Percentiles rank a stretch among this genome's conserved stretches.
Conservation (phyloP, 2,113 vertebrate species). For the Ctenodactylus gundi region DNA sequence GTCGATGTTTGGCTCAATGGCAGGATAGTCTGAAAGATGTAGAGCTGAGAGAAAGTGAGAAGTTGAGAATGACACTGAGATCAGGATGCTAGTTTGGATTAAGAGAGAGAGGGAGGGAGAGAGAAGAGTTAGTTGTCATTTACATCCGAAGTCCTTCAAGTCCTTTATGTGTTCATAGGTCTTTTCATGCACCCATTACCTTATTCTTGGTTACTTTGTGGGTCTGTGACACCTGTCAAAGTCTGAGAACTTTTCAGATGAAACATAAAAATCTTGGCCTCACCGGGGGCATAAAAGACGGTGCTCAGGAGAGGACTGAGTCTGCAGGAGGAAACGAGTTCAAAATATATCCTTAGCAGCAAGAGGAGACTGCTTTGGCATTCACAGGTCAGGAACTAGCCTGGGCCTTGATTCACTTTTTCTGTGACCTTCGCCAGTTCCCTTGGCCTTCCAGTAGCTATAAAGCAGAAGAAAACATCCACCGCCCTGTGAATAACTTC, state of each 20-base stretch:
- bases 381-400: background rate
- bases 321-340: background rate
- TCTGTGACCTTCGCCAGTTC: slow-evolving; percentile 65
- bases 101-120: background rate
- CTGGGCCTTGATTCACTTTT: slow-evolving; percentile 62
- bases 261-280: background rate
- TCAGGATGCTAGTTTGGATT: background rate
- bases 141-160: no score
- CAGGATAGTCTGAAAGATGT: background rate
- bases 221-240: background rate
- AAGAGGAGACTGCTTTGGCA: background rate
- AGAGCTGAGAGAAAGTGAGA: background rate
- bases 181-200: background rate
- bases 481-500: slow-evolving; percentile 60
- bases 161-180: background rate
- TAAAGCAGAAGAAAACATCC: slow-evolving; percentile 66
- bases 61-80: background rate
- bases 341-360: background rate
- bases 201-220: background rate
- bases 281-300: background rate
- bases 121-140: no score
- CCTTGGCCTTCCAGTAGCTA: slow-evolving; percentile 56
- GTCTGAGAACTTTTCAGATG: background rate
- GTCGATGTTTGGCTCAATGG: background rate
- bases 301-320: background rate